Conservation (phyloP, 2,797 vertebrate genomes). For the Miichthys miiuy region DNA sequence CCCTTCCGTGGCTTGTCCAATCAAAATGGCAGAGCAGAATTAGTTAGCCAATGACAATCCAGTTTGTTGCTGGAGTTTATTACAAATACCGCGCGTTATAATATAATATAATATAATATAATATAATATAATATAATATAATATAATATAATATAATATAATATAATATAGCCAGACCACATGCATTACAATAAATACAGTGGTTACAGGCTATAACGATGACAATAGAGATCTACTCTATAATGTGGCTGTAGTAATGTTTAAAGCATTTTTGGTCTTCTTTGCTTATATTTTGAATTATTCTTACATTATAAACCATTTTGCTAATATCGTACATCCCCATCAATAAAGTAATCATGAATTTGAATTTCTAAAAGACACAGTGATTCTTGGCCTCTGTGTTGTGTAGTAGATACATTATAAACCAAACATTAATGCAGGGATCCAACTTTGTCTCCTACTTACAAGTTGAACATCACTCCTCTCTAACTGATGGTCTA, state of each 20-base stretch:
- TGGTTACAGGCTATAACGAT: neutral
- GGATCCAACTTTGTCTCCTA: neutral
- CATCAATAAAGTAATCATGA: neutral
- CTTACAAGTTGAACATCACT: no score
- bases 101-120: neutral
- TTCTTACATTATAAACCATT: neutral
- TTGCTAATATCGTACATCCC: neutral
- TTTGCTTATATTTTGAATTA: neutral
- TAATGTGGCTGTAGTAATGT: no score
- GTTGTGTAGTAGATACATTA: neutral
- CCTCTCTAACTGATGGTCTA: neutral
- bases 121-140: neutral
- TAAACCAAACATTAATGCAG: neutral
- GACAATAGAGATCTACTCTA: no score
- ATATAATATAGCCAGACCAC: neutral
- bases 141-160: neutral
- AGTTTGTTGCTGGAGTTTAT: neutral
- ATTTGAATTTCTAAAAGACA: neutral
- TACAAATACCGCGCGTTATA: slow-evolving; percentile 22
- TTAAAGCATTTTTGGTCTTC: no score
- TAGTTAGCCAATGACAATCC: slow-evolving; percentile 42
- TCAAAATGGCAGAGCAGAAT: neutral
- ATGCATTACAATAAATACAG: neutral
- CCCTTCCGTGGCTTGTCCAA: slow-evolving; percentile 40
- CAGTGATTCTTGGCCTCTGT: neutral